phyloP scores from a whole-genome alignment of 2,797 vertebrate genomes.

The Epinephelus malabaricus region DNA sequence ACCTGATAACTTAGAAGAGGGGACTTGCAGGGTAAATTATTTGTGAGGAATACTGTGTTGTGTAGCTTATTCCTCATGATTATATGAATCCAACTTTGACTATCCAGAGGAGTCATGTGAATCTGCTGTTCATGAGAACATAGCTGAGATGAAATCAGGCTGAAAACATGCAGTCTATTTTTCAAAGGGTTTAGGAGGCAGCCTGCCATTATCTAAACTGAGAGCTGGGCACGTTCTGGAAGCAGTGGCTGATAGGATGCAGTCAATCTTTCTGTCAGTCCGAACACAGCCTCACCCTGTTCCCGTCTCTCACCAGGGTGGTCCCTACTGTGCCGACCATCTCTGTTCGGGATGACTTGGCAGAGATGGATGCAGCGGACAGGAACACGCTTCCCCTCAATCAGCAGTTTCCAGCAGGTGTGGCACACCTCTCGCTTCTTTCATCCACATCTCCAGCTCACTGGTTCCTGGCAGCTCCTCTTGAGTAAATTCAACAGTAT shows the following conservation, averaged over 20 bases:
- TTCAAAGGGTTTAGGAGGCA: slow-evolving; percentile 41
- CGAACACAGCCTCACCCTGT: slow-evolving; percentile 69
- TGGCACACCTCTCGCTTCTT: slow-evolving; percentile 37
- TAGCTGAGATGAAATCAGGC: slow-evolving; percentile 54
- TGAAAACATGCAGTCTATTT: slow-evolving; percentile 48
- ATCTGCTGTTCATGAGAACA: slow-evolving; percentile 47
- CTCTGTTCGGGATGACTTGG: slow-evolving; percentile 61
- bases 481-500: slow-evolving; percentile 20
- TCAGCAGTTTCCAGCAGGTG: slow-evolving; percentile 83
- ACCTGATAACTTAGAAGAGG: slow-evolving; percentile 36
- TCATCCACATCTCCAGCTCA: slow-evolving; percentile 22
- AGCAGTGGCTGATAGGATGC: slow-evolving; percentile 72
- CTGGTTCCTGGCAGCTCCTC: slow-evolving; percentile 13
- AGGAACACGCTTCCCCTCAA: slow-evolving; percentile 69
- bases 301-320: slow-evolving; percentile 61
- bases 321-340: slow-evolving; percentile 56
- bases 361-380: slow-evolving; percentile 47
- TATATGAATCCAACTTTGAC: slow-evolving; percentile 24
- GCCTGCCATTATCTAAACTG: slow-evolving; percentile 59
- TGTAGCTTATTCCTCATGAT: slow-evolving; percentile 26
- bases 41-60: slow-evolving; percentile 22
- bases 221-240: slow-evolving; percentile 57
- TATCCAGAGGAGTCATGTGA: slow-evolving; percentile 46
- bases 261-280: slow-evolving; percentile 72
- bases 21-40: slow-evolving; percentile 1